Base-by-base conservation (phyloP, 2,888 invertebrate species). In the Hetaerina titia region DNA sequence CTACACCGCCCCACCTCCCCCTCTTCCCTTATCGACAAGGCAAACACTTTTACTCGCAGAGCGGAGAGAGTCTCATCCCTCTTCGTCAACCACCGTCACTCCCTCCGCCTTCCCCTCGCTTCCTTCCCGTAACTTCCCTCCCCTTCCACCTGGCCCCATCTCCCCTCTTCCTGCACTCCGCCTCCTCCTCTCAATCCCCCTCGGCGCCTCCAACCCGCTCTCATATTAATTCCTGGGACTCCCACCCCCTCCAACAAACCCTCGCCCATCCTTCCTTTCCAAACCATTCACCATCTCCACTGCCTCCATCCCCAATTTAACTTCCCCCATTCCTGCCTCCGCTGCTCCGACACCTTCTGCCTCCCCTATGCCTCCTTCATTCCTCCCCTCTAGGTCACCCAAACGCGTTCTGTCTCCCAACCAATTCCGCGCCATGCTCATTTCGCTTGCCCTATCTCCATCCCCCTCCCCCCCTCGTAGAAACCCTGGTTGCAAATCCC, bases 11-110 rank as follows among this genome's bases (percentile, higher is more conserved):
- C 74, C 9, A 8, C 90, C 19, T 31, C 6, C 7, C 64, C 64
- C 64, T 69, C 31, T 63, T 63, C 56, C 92, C 45, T 90, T 64
- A 92, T 92, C 92, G 92, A 92, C 92, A 92, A 63, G 56, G 92
- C 92, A 92, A 92, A 92, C 92, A 74, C 92, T 92, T 92, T 74
- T 92, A 69, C 92, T 92, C 74, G 31, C 25, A 31, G 63, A 22
- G 69, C 8, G 69, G 8, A n/a, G n/a, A n/a, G 60, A 63, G 64
- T 69, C 92, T 92, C 92, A 74, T 92, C 92, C 92, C 56, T 92
- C 90, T 64, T 64, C 90, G 64, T 64, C 90, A 90, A 90, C 58
- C 90, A 17, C 45, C 56, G 6, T 31, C 89, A 19, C 57, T 22
- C 90, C 64, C 45, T 64, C 90, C 90, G 13, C 90, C 19, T 31